Evolutionary conservation across 2,113 vertebrate genomes (phyloP).

Genomic region (Boleophthalmus pectinirostris): DNA sequence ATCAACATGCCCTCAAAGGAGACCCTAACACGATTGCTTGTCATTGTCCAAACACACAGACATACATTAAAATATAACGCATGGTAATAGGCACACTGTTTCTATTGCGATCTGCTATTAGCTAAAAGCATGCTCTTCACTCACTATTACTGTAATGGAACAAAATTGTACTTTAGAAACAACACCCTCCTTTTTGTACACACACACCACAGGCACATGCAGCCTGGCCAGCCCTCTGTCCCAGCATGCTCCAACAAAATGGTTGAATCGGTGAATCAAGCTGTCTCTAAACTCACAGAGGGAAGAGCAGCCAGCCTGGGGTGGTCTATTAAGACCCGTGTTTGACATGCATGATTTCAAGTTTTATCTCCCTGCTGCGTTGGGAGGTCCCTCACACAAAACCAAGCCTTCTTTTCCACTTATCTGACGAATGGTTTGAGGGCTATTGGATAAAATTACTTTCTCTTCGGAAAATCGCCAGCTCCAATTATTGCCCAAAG

Average conservation of each 20-base stretch:
- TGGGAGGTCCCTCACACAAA: not conserved
- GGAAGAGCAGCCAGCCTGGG: not conserved
- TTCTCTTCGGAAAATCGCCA: conserved; percentile 25
- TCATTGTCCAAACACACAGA: not conserved
- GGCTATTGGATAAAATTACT: conserved; percentile 29
- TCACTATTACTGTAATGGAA: conserved; percentile 5
- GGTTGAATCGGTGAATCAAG: not conserved
- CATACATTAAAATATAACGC: not conserved
- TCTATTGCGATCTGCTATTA: not conserved
- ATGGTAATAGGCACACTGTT: not conserved
- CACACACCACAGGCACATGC: not conserved
- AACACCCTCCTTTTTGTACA: not conserved
- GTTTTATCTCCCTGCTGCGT: conserved; percentile 8
- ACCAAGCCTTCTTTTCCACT: not conserved
- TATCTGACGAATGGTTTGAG: conserved; percentile 13
- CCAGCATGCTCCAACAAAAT: not conserved
- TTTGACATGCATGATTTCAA: conserved; percentile 4
- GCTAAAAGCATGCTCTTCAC: not conserved
- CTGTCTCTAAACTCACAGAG: not conserved
- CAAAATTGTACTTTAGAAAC: not conserved
- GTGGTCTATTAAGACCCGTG: conserved; percentile 1
- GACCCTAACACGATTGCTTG: too few relatives aligned
- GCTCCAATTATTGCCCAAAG: conserved; percentile 28
- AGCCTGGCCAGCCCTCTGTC: not conserved
- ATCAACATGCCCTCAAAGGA: not conserved